These are phyloP conservation scores for Psix sp. DNA, from an alignment of 1,140 invertebrate genomes.

Conservation along the genomic window DNA sequence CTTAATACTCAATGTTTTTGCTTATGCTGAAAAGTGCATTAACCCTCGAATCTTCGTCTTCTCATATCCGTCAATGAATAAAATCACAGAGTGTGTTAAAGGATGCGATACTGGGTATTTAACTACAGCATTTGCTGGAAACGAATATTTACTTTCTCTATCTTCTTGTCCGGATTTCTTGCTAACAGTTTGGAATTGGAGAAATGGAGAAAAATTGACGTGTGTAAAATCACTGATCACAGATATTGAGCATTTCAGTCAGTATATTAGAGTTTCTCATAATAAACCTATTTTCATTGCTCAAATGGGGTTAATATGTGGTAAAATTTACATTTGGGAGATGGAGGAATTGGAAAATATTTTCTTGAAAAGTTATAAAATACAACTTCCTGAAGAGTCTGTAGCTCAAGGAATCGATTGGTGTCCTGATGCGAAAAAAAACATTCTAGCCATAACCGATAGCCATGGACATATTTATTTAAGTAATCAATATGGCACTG, in stretches of 20 bases:
- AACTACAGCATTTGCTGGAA: conserved; percentile 63
- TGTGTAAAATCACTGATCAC: conserved; percentile 56
- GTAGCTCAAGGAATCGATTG: conserved; percentile 60
- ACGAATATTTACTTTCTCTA: conserved; percentile 65
- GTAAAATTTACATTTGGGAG: conserved; percentile 66
- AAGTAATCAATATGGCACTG: conserved; percentile 58
- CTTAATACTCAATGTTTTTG: conserved; percentile 58
- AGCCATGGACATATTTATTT: conserved; percentile 64
- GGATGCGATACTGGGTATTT: conserved; percentile 61
- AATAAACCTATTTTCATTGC: conserved; percentile 51
- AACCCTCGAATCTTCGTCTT: conserved; percentile 67
- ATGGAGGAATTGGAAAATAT: conserved; percentile 33
- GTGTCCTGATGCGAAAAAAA: conserved; percentile 44
- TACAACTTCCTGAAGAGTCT: conserved; percentile 56
- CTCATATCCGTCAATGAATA: conserved; percentile 68
- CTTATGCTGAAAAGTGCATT: conserved; percentile 65
- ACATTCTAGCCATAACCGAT: conserved; percentile 66
- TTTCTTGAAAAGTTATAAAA: conserved; percentile 40
- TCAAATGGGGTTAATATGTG: conserved; percentile 65
- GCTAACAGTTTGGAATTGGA: conserved; percentile 72
- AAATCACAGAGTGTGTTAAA: conserved; percentile 61
- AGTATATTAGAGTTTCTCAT: conserved; percentile 56
- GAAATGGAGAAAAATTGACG: conserved; percentile 66
- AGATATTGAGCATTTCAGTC: conserved; percentile 56
- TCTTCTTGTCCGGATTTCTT: conserved; percentile 64